These are phyloP conservation scores for Aphaenogaster floridana DNA, from an alignment of 1,140 invertebrate genomes.

Conservation along the genomic window DNA sequence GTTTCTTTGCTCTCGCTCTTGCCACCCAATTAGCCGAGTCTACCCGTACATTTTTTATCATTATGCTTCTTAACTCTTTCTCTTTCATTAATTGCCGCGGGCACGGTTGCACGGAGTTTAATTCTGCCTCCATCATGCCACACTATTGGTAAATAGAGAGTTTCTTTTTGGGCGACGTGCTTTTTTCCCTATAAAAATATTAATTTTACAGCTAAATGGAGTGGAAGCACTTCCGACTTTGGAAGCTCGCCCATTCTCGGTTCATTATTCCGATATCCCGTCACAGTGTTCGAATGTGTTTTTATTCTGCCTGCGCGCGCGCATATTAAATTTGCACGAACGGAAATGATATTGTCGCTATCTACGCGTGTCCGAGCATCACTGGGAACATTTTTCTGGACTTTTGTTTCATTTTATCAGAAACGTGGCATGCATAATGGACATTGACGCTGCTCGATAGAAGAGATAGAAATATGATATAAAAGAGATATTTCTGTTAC, in stretches of 20 bases:
- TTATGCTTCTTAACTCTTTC: slow-evolving; percentile 7
- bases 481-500: slow-evolving; percentile 11
- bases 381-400: slow-evolving; percentile 44
- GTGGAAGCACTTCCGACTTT: slow-evolving; percentile 32
- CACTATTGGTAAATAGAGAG: neutral
- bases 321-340: slow-evolving; percentile 49
- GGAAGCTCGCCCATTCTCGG: slow-evolving; percentile 20
- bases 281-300: slow-evolving; percentile 25
- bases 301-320: slow-evolving; percentile 38
- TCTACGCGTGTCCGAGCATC: slow-evolving; percentile 28
- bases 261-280: slow-evolving; percentile 43
- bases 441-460: slow-evolving; percentile 33
- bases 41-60: slow-evolving; percentile 3
- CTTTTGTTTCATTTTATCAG: slow-evolving; percentile 48
- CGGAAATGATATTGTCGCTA: slow-evolving; percentile 57
- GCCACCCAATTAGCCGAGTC: neutral
- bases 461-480: neutral
- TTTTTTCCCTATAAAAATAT: slow-evolving; percentile 23
- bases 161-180: neutral
- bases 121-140: neutral
- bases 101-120: neutral
- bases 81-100: neutral
- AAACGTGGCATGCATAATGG: slow-evolving; percentile 44
- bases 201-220: slow-evolving; percentile 37
- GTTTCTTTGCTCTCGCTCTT: neutral